These are phyloP conservation scores for Fistularia commersonii DNA, from an alignment of 2,797 vertebrate genomes.

Conservation along the genomic window DNA sequence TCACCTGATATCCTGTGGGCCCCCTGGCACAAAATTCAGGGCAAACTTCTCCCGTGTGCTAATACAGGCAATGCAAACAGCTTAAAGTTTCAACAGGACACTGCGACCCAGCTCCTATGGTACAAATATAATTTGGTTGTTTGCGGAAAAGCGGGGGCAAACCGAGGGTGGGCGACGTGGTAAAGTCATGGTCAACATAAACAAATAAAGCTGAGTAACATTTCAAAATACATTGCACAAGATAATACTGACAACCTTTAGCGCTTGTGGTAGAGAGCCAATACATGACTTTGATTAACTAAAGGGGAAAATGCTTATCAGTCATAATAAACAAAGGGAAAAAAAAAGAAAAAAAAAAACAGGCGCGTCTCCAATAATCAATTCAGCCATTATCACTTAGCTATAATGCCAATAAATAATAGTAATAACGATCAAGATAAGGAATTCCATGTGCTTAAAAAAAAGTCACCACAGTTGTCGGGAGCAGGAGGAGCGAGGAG, in stretches of 20 bases:
- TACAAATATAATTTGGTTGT: no score
- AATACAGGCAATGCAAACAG: no score
- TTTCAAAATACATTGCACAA: conserved; percentile 12
- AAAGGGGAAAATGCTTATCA: conserved; percentile 15
- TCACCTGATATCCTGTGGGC: no score
- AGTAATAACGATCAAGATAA: conserved; percentile 36
- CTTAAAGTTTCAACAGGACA: no score
- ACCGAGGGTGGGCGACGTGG: no score
- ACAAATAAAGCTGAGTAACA: conserved; percentile 8
- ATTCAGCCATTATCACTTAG: conserved; percentile 40
- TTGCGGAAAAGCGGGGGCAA: no score
- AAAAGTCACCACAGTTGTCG: not conserved
- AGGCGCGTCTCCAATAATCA: conserved; percentile 21
- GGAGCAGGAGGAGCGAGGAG: not conserved
- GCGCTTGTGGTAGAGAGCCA: not conserved
- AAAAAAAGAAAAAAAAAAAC: conserved; percentile 30
- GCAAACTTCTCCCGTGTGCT: no score
- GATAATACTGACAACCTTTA: conserved; percentile 12
- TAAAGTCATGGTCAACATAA: not conserved
- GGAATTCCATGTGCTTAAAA: conserved; percentile 20
- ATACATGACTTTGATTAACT: conserved; percentile 31
- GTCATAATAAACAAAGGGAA: conserved; percentile 13
- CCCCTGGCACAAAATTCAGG: no score
- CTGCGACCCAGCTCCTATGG: no score
- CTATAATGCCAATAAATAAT: conserved; percentile 71